Evolutionary conservation across 2,888 invertebrate species (phyloP), one percentile per base, ranked within the genome.

Genomic region (Cyclophora albipunctata): DNA sequence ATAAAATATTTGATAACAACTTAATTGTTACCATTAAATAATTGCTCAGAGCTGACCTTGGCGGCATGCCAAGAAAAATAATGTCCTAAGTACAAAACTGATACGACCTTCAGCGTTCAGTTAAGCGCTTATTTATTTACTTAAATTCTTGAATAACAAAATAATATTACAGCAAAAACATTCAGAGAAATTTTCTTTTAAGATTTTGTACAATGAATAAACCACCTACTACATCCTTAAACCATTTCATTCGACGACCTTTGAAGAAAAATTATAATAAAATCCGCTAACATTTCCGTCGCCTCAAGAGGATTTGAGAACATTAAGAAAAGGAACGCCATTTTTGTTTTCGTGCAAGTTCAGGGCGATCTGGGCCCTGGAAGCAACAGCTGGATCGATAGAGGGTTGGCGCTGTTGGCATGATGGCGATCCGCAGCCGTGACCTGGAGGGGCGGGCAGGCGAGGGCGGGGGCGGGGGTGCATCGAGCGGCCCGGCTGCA

Each of bases 401-500:
- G 70, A 75, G 79, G 72, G 74, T 68, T 65, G 69, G 64, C 67
- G 71, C 62, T 20, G 20, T 64, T 58, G 51, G 52, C 64, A 43
- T 69, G 71, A 73, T 71, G 67, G 66, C 75, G 75, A 75, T 76
- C 75, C 81, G 84, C 78, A 84, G 73, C 85, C 83, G 63, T 84
- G 87, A 86, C 83, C 85, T 81, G 84, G 73, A 75, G 74, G 71
- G 55, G 58, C 55, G 63, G 55, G 58, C 63, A 49, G 52, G 66
- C 7, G 58, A 51, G 51, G 54, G 58, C 47, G 58, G 45, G 57
- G 57, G 55, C 55, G 52, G 48, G 51, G 45, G 70, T 85, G 86
- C 86, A 85, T 78, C 78, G 77, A 79, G 71, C 82, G 79, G 81
- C 85, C 84, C 71, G 86, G 84, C 75, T 86, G 84, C 85, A 85